Percentiles rank a stretch among this genome's conserved stretches.
Conservation (phyloP, 2,888 invertebrate genomes). For the Ennomos quercinarius region DNA sequence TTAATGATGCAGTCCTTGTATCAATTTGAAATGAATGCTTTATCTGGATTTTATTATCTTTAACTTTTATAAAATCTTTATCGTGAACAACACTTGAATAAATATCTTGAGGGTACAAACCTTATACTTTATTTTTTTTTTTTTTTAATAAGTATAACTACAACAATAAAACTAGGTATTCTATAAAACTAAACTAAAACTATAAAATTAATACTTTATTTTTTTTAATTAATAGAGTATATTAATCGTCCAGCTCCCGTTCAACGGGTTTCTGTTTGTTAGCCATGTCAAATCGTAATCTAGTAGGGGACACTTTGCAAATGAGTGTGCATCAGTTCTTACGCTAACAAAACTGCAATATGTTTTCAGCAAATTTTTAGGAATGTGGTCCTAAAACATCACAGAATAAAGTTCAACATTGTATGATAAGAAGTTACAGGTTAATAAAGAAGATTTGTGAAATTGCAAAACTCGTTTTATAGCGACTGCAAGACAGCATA, state of each 20-base stretch:
- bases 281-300: conserved; percentile 72
- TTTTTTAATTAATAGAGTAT: conserved; percentile 63
- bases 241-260: conserved; percentile 53
- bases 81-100: conserved; percentile 21
- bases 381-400: conserved; percentile 4
- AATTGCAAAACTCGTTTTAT: conserved; percentile 51
- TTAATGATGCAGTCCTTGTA: too few relatives aligned
- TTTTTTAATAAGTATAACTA: too few relatives aligned
- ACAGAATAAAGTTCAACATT: conserved; percentile 24
- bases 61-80: conserved; percentile 5
- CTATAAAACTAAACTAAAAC: too few relatives aligned
- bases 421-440: conserved; percentile 1
- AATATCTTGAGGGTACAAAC: conserved; percentile 31
- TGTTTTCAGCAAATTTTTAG: conserved; percentile 22
- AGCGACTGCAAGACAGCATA: conserved; percentile 60
- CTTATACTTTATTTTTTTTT: conserved; percentile 42
- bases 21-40: background rate
- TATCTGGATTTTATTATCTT: conserved; percentile 3
- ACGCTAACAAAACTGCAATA: conserved; percentile 37
- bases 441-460: conserved; percentile 26
- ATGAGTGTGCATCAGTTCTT: conserved; percentile 66
- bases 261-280: conserved; percentile 65
- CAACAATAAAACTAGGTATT: too few relatives aligned
- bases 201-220: too few relatives aligned
- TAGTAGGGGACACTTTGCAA: conserved; percentile 69